Percentiles rank a stretch among this genome's conserved stretches.
Evolutionary conservation across 2,888 invertebrate species (phyloP).

Genomic region (Erebia ligea): DNA sequence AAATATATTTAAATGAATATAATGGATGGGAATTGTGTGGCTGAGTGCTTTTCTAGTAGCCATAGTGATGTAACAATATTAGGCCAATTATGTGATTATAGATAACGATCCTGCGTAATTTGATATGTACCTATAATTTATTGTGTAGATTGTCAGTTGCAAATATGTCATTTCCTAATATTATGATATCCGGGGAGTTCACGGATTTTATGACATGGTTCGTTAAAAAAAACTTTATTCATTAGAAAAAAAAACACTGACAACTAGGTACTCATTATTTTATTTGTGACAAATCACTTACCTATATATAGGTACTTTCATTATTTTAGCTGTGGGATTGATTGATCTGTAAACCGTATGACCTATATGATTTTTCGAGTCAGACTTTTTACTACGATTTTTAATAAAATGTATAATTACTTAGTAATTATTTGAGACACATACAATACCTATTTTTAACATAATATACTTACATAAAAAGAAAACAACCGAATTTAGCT

Average conservation of each 20-base stretch:
- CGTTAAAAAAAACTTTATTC: too few relatives aligned
- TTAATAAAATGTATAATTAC: too few relatives aligned
- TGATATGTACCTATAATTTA: not conserved
- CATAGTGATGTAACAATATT: slow-evolving; percentile 15
- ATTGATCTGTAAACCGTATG: too few relatives aligned
- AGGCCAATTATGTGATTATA: slow-evolving; percentile 19
- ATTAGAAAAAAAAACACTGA: not conserved
- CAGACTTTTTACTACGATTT: too few relatives aligned
- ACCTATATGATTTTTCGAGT: too few relatives aligned
- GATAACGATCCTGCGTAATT: slow-evolving; percentile 1
- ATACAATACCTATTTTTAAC: not conserved
- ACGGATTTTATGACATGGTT: not conserved
- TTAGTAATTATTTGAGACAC: not conserved
- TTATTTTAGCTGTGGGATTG: too few relatives aligned
- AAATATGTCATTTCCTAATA: not conserved
- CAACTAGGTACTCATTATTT: too few relatives aligned
- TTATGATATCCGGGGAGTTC: not conserved
- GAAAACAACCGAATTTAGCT: slow-evolving; percentile 5
- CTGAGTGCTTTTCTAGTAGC: slow-evolving; percentile 8
- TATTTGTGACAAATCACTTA: too few relatives aligned
- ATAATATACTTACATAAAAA: not conserved
- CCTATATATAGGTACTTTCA: too few relatives aligned
- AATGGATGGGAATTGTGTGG: slow-evolving; percentile 16
- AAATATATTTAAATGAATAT: slow-evolving; percentile 17
- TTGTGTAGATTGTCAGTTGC: not conserved